Percentiles rank a stretch among this genome's conserved stretches.
These are phyloP conservation scores for Tenthredo amoena DNA, from an alignment of 2,888 invertebrate genomes.

Conservation along the genomic window DNA sequence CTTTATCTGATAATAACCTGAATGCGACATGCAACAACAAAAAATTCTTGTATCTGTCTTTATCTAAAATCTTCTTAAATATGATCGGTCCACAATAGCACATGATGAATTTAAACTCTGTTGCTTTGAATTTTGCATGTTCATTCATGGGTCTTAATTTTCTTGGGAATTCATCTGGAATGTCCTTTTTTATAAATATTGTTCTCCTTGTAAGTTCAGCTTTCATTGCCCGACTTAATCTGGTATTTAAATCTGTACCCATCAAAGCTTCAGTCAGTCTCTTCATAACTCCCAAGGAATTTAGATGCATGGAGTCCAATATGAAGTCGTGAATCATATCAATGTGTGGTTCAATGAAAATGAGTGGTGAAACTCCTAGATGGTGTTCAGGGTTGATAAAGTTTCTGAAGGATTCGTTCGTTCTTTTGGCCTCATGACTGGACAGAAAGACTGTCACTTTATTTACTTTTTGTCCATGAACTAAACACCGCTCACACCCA, in stretches of 20 bases:
- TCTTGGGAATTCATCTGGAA: slow-evolving; percentile 32
- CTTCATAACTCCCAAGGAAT: not conserved
- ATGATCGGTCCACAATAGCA: slow-evolving; percentile 35
- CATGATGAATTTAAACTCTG: slow-evolving; percentile 25
- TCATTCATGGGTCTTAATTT: slow-evolving; percentile 37
- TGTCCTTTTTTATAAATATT: slow-evolving; percentile 8
- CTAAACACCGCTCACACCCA: slow-evolving; percentile 9
- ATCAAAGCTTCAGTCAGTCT: not conserved
- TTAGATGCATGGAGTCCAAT: slow-evolving; percentile 11
- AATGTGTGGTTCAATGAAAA: not conserved
- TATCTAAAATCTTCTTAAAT: slow-evolving; percentile 24
- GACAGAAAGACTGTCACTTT: not conserved
- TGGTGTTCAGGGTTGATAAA: slow-evolving; percentile 8
- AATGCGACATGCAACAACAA: slow-evolving; percentile 31
- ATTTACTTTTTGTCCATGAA: slow-evolving; percentile 1
- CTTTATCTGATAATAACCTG: slow-evolving; percentile 22
- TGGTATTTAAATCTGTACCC: slow-evolving; percentile 15
- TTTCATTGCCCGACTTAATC: slow-evolving; percentile 25
- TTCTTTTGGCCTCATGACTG: not conserved
- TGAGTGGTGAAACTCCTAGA: not conserved
- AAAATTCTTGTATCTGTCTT: slow-evolving; percentile 12
- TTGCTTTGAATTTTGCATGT: slow-evolving; percentile 24
- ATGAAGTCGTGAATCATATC: not conserved
- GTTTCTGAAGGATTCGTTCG: slow-evolving; percentile 10
- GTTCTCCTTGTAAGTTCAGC: slow-evolving; percentile 8